Base-by-base conservation (phyloP, 2,888 invertebrate genomes). In the Drosophila paracracens region DNA sequence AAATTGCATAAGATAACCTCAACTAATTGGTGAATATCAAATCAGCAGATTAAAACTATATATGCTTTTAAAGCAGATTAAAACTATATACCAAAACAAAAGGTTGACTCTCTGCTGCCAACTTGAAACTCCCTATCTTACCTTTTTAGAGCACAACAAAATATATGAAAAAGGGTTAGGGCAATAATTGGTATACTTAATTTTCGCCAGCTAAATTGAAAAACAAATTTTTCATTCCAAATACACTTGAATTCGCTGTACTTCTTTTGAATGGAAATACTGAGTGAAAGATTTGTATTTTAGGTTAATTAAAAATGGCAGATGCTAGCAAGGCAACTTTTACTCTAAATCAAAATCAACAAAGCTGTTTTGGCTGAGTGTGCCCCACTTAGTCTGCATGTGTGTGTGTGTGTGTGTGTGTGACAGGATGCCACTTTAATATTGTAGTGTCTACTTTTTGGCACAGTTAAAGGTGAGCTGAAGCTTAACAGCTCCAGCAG, bases 261-360 rank as follows among this genome's bases (percentile, higher is more conserved):
- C 33, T 71, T 52, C 29, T 36, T 56, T 51, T n/a, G 43, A 43
- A 59, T 62, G 50, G 46, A 63, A 64, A 59, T 68, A 58, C 35
- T 36, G 58, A 62, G 48, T 59, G 43, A 54, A 70, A 59, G 64
- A 64, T 68, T 68, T 71, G 62, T 63, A 53, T 77, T 59, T 67
- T 69, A 72, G 66, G 56, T 73, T 89, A 88, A 85, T 85, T 88
- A 88, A 85, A 88, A 85, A 77, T 89, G 54, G 59, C 72, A 70
- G 75, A 73, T 63, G 62, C 69, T 56, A 73, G 65, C 72, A 61
- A 74, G 65, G 46, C 33, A 59, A 82, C 71, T 60, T 76, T 36
- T 56, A 56, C 58, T 73, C 70, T 66, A 81, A 77, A 81, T 81
- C 70, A 81, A 78, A 78, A 86, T 52, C 86, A 76, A 76, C 77